Conservation (phyloP, 2,888 invertebrate genomes). For the Xestia c-nigrum region DNA sequence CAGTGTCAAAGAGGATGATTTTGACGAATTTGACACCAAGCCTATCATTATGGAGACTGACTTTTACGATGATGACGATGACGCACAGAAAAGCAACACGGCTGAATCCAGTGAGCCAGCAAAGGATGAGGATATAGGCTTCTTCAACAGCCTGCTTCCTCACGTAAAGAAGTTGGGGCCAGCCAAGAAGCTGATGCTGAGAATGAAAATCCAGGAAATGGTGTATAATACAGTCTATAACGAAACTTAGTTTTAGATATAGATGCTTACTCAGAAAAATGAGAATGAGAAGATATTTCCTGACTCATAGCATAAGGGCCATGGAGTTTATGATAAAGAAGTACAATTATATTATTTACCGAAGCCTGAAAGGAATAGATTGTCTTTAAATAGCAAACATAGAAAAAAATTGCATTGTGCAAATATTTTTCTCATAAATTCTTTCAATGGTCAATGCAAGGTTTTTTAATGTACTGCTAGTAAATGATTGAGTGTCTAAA, state of each 20-base stretch:
- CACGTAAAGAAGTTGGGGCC: constrained; percentile 87
- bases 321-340: neutral
- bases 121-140: constrained; percentile 87
- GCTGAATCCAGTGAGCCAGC: constrained; percentile 70
- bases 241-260: constrained; percentile 70
- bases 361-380: constrained; percentile 5
- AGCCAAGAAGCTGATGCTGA: constrained; percentile 86
- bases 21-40: constrained; percentile 87
- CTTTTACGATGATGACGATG: constrained; percentile 87
- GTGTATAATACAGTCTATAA: constrained; percentile 88
- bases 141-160: constrained; percentile 86
- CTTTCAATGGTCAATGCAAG: neutral
- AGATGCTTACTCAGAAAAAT: constrained; percentile 32
- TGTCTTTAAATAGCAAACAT: neutral
- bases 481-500: neutral
- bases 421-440: neutral
- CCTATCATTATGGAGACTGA: constrained; percentile 87
- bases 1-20: constrained; percentile 84
- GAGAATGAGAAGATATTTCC: constrained; percentile 6
- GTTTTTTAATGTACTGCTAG: neutral
- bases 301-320: neutral
- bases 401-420: neutral
- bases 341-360: neutral
- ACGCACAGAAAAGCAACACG: constrained; percentile 75
- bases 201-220: constrained; percentile 88